Conservation (phyloP, 2,113 vertebrate genomes). For the Mus spicilegus region DNA sequence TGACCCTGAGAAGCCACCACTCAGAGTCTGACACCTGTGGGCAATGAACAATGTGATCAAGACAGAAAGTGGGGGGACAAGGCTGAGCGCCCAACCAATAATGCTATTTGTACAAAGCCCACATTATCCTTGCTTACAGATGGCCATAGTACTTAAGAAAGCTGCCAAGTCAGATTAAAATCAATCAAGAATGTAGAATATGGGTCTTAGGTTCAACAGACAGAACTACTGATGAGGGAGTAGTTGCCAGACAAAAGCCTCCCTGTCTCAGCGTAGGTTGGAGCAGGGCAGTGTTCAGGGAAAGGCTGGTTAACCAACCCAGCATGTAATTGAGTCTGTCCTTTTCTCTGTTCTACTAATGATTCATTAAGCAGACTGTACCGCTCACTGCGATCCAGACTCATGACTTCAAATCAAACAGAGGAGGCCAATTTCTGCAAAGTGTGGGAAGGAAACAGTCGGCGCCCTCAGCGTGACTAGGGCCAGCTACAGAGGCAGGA, state of each 20-base stretch:
- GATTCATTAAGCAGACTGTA: conserved; percentile 80
- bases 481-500: conserved; percentile 3
- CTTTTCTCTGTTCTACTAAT: conserved; percentile 85
- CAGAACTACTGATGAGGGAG: conserved; percentile 77
- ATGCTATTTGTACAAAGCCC: conserved; percentile 75
- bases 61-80: conserved; percentile 14
- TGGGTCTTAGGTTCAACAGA: conserved; percentile 78
- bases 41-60: not conserved
- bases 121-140: conserved; percentile 81
- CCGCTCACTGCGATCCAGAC: conserved; percentile 76
- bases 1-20: not conserved
- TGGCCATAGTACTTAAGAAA: conserved; percentile 81
- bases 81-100: conserved; percentile 51
- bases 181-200: conserved; percentile 86
- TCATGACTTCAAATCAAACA: conserved; percentile 77
- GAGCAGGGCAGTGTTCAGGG: conserved; percentile 52
- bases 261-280: conserved; percentile 76
- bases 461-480: conserved; percentile 17
- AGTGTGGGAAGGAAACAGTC: conserved; percentile 65
- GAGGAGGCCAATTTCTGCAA: conserved; percentile 71
- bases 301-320: conserved; percentile 75
- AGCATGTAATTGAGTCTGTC: conserved; percentile 82
- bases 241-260: conserved; percentile 82
- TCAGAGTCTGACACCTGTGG: not conserved
- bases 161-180: conserved; percentile 87